These are phyloP conservation scores for Poecilia velifera DNA, from an alignment of 2,797 vertebrate species.

Conservation along the genomic window DNA sequence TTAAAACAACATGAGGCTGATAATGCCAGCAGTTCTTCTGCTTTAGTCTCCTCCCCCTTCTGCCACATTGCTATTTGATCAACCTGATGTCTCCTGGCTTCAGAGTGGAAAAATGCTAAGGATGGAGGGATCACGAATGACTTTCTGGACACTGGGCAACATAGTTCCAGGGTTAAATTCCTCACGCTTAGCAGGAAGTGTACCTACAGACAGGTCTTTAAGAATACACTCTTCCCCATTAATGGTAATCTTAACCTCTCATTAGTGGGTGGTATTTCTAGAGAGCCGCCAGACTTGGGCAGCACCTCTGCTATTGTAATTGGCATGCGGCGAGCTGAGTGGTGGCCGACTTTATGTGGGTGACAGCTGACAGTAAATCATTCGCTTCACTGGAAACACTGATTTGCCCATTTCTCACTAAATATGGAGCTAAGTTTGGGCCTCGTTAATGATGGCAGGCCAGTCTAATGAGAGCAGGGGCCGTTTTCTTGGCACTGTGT, in stretches of 20 bases:
- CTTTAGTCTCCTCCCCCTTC: not conserved
- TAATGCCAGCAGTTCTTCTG: not conserved
- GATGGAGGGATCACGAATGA: not conserved
- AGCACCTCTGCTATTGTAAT: slow-evolving; percentile 43
- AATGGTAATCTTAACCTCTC: slow-evolving; percentile 32
- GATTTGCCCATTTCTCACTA: slow-evolving; percentile 35
- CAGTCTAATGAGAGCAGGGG: slow-evolving; percentile 12
- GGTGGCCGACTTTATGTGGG: slow-evolving; percentile 41
- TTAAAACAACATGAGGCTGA: not conserved
- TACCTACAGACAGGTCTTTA: slow-evolving; percentile 7
- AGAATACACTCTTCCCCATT: slow-evolving; percentile 11
- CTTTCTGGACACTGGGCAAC: not conserved
- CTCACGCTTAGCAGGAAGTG: not conserved
- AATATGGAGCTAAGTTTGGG: slow-evolving; percentile 20
- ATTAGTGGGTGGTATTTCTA: slow-evolving; percentile 36
- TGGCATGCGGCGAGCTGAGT: slow-evolving; percentile 30
- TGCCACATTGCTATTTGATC: not conserved
- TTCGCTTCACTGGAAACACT: slow-evolving; percentile 31
- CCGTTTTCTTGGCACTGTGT: not conserved
- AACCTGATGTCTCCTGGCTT: not conserved
- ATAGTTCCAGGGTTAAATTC: not conserved
- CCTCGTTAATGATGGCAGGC: slow-evolving; percentile 22
- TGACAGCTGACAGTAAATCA: slow-evolving; percentile 61
- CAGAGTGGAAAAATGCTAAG: not conserved
- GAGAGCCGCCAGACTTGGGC: slow-evolving; percentile 28